Conservation (phyloP, 2,113 vertebrate genomes). For the Carassius auratus region DNA sequence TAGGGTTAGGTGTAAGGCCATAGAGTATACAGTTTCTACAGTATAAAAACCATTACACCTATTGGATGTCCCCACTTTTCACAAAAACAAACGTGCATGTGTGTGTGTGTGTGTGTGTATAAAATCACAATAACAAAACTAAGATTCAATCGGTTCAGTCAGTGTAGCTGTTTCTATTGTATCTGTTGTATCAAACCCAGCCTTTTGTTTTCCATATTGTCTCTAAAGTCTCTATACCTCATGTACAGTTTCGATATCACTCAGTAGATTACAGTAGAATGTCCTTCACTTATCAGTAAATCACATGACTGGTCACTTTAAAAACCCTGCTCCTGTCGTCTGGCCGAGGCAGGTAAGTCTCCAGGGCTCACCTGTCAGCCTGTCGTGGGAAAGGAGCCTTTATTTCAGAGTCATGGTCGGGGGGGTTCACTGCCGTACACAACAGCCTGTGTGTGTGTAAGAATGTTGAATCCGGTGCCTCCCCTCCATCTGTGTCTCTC, state of each 20-base stretch:
- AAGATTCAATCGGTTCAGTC: not conserved
- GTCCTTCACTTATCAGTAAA: constrained; percentile 20
- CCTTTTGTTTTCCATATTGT: not conserved
- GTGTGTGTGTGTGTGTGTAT: too few relatives aligned
- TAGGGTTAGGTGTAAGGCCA: too few relatives aligned
- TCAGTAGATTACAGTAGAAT: constrained; percentile 32
- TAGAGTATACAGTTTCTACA: too few relatives aligned
- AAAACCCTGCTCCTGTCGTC: constrained; percentile 14
- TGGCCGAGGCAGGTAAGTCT: constrained; percentile 48
- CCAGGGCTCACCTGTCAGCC: constrained; percentile 55
- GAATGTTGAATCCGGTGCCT: constrained; percentile 73
- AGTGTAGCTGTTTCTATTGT: not conserved
- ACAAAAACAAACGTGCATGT: too few relatives aligned
- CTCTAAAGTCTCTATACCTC: not conserved
- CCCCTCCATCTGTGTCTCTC: constrained; percentile 77
- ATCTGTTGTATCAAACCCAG: not conserved
- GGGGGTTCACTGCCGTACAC: not conserved
- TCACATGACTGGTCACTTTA: constrained; percentile 9
- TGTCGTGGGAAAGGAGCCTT: constrained; percentile 58
- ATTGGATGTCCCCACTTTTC: too few relatives aligned
- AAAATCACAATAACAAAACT: not conserved
- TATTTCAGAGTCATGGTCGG: constrained; percentile 50
- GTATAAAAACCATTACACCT: too few relatives aligned
- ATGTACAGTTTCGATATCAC: not conserved
- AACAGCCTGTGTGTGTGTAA: constrained; percentile 67